A percentile compares a stretch with the other conserved stretches of the same genome.
Conservation (phyloP, 2,888 invertebrate genomes). For the Watsonalla binaria region DNA sequence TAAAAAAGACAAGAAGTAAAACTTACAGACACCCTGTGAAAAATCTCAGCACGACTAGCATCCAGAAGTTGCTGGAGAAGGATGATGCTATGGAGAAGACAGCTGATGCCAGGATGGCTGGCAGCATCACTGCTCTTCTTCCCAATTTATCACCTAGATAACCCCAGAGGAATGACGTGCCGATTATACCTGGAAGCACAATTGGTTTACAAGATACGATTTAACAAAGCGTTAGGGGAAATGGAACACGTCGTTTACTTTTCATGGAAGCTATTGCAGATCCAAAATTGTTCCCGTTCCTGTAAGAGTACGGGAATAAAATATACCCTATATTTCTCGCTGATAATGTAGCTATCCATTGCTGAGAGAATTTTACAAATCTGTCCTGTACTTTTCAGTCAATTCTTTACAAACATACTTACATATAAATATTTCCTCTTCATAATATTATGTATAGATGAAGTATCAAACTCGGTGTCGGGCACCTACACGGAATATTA, state of each 20-base stretch:
- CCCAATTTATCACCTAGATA: conserved; percentile 86
- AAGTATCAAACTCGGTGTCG: too few relatives aligned
- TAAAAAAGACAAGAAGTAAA: conserved; percentile 23
- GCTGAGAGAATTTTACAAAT: too few relatives aligned
- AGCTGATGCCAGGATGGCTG: conserved; percentile 71
- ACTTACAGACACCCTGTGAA: conserved; percentile 82
- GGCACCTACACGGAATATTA: too few relatives aligned
- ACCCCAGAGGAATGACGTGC: conserved; percentile 89
- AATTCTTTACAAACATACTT: too few relatives aligned
- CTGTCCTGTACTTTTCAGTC: too few relatives aligned
- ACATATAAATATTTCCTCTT: too few relatives aligned
- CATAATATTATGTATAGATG: too few relatives aligned
- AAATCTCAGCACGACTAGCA: conserved; percentile 79
- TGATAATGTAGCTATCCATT: too few relatives aligned
- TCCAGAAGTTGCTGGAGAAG: conserved; percentile 79
- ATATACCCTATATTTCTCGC: too few relatives aligned
- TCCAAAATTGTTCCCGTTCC: too few relatives aligned
- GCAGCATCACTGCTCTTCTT: conserved; percentile 78
- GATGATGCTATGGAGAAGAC: conserved; percentile 77
- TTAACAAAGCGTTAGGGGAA: neutral
- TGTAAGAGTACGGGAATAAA: too few relatives aligned
- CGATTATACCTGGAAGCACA: conserved; percentile 77
- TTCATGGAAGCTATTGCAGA: too few relatives aligned
- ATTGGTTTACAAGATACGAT: neutral
- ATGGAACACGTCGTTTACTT: neutral